These are phyloP conservation scores for Miniopterus natalensis DNA, from an alignment of 2,113 vertebrate genomes.

Conservation along the genomic window DNA sequence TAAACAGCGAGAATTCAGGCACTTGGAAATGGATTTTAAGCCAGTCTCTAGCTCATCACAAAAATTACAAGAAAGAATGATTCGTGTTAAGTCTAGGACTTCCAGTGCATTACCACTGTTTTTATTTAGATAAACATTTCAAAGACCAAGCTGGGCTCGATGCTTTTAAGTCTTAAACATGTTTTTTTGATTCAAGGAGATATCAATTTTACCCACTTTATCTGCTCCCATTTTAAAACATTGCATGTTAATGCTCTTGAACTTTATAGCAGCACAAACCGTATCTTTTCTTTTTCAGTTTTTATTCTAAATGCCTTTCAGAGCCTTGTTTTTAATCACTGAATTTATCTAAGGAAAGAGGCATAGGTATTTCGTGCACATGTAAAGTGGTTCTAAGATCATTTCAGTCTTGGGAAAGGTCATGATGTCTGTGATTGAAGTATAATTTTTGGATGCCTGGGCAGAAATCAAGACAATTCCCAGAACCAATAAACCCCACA, in stretches of 20 bases:
- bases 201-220: conserved; percentile 1
- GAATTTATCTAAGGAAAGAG: background rate
- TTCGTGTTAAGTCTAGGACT: background rate
- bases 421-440: background rate
- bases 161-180: background rate
- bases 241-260: background rate
- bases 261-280: background rate
- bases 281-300: background rate
- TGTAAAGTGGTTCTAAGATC: background rate
- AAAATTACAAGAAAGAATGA: background rate
- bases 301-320: background rate
- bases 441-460: background rate
- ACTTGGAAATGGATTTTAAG: background rate
- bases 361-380: background rate
- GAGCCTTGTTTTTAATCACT: background rate
- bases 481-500: background rate
- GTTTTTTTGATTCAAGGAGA: background rate
- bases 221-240: background rate
- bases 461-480: background rate
- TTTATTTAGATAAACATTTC: conserved; percentile 32
- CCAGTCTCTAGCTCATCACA: background rate
- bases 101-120: background rate
- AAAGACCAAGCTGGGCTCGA: conserved; percentile 5
- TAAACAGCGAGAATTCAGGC: background rate
- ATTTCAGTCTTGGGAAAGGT: background rate